These are phyloP conservation scores for Coluber constrictor DNA, from an alignment of 2,797 vertebrate species.

Conservation along the genomic window DNA sequence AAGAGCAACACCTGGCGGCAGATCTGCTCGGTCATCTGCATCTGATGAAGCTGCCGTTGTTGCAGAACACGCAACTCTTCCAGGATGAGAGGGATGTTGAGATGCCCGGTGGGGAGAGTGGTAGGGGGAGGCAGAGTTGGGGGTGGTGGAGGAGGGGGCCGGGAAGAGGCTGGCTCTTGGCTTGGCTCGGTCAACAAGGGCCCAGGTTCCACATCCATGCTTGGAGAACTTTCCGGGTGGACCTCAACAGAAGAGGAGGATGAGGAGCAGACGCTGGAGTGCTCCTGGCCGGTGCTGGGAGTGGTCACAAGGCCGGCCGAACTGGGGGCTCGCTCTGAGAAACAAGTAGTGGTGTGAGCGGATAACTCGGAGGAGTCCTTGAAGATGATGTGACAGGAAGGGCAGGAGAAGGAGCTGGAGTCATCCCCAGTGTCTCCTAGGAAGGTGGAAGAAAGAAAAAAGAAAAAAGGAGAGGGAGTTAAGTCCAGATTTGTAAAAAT, in stretches of 20 bases:
- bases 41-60: slow-evolving; percentile 90
- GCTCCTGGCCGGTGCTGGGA: slow-evolving; percentile 62
- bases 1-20: slow-evolving; percentile 87
- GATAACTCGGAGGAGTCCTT: slow-evolving; percentile 62
- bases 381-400: slow-evolving; percentile 67
- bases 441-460: slow-evolving; percentile 28
- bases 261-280: slow-evolving; percentile 38
- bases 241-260: slow-evolving; percentile 63
- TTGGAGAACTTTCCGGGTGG: slow-evolving; percentile 50
- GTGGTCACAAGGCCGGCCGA: slow-evolving; percentile 66
- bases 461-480: background rate
- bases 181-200: slow-evolving; percentile 47
- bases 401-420: slow-evolving; percentile 65
- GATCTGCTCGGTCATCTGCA: slow-evolving; percentile 93
- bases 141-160: slow-evolving; percentile 38
- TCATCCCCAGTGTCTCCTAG: slow-evolving; percentile 66
- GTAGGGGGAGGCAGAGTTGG: background rate
- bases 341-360: slow-evolving; percentile 61
- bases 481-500: background rate
- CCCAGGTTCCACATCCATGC: slow-evolving; percentile 57
- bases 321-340: slow-evolving; percentile 60
- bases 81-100: slow-evolving; percentile 87
- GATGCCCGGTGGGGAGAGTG: slow-evolving; percentile 57
- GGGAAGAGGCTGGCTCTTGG: slow-evolving; percentile 55
- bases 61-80: slow-evolving; percentile 88